Percentiles rank a stretch among this genome's conserved stretches.
Evolutionary conservation across 2,888 invertebrate genomes (phyloP).

Genomic region (Ophraella communa): DNA sequence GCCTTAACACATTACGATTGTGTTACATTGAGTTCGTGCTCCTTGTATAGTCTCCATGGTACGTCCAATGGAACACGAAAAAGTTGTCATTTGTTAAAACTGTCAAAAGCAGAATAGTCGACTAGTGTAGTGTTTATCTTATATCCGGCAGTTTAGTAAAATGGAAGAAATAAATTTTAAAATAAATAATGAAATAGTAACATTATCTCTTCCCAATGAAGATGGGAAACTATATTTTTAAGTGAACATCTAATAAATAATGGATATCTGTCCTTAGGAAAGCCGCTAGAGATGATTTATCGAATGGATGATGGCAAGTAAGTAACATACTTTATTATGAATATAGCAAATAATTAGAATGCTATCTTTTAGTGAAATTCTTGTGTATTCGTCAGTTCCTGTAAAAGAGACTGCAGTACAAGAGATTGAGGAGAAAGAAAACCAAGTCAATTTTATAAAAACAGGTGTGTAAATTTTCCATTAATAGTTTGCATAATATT

Average conservation of each 20-base stretch:
- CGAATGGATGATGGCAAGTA: conserved; percentile 3
- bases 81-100: not conserved
- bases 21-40: no score
- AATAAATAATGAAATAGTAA: not conserved
- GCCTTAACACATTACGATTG: no score
- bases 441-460: not conserved
- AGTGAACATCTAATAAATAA: not conserved
- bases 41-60: no score
- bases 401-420: not conserved
- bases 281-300: conserved; percentile 1
- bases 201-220: not conserved
- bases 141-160: not conserved
- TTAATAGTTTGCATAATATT: no score
- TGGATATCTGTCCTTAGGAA: conserved; percentile 1
- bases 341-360: not conserved
- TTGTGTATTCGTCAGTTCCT: conserved; percentile 3
- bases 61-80: not conserved
- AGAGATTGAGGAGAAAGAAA: not conserved
- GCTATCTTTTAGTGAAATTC: not conserved
- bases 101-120: not conserved
- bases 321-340: not conserved
- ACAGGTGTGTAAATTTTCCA: no score
- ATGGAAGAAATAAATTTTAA: not conserved
- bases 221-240: not conserved
- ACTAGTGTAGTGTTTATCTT: not conserved